These are phyloP conservation scores for Glareola pratincola DNA, from an alignment of 2,113 vertebrate species.

Conservation along the genomic window DNA sequence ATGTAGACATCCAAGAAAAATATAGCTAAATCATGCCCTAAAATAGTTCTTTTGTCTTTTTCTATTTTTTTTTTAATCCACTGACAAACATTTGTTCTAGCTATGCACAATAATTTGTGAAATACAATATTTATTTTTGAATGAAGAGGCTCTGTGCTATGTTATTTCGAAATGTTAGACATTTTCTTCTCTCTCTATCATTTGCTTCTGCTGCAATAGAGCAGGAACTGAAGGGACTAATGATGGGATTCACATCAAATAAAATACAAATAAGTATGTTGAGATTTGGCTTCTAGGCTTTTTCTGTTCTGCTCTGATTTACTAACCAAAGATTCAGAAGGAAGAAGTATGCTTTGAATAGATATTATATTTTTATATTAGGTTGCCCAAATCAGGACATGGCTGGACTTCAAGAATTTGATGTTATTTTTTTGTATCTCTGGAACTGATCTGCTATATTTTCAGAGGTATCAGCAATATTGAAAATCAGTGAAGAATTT, in stretches of 20 bases:
- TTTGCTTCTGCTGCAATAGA: not conserved
- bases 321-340: not conserved
- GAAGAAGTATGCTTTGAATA: not conserved
- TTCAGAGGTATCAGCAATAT: not conserved
- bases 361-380: not conserved
- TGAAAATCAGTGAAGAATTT: not conserved
- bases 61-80: no score
- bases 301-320: not conserved
- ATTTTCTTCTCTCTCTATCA: not conserved
- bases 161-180: not conserved
- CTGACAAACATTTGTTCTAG: no score
- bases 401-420: not conserved
- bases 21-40: not conserved
- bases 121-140: not conserved
- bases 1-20: not conserved
- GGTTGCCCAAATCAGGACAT: not conserved
- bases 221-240: not conserved
- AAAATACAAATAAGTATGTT: not conserved
- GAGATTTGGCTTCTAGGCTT: not conserved
- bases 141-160: not conserved
- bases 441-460: not conserved
- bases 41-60: no score
- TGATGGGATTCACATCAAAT: not conserved
- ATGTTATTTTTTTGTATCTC: not conserved
- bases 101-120: no score